Evolutionary conservation across 2,888 invertebrate genomes (phyloP), one percentile per base, ranked within the genome.

Genomic region (Limenitis camilla): DNA sequence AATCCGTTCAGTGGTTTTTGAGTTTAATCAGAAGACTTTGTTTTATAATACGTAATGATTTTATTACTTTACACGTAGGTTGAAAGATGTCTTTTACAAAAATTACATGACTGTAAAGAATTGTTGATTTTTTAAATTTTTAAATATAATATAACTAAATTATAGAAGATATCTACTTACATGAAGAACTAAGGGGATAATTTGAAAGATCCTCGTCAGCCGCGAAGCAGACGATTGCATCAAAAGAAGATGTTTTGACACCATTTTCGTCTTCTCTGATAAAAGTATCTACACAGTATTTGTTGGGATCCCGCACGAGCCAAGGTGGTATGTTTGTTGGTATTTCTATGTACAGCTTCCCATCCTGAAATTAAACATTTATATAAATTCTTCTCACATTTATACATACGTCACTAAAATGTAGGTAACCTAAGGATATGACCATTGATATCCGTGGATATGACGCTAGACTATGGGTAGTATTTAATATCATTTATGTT

Each of bases 271-370:
- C 68, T 9, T 69, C 65, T 0, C 48, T 41, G 0, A 83, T 62
- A 61, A 86, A 83, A 2, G 78, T 83, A 56, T 86, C 86, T 27
- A 86, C 68, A 63, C 86, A 86, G 64, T 83, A 86, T 53, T 76
- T 69, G 61, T 84, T 81, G 0, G 80, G 74, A 0, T 61, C 60
- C 1, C 65, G 61, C 10, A 74, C 60, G 9, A 61, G 60, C 68
- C 72, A 76, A 0, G 76, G 74, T 0, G 74, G 71, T 1, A 72
- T 64, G 8, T 5, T 52, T 32, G 57, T 53, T 0, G 73, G 63
- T 8, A 74, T 44, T 28, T 78, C 71, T 5, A 82, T 67, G 62
- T 70, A 78, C 1, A 86, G 68, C 0, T 66, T 64, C 0, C 86
- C 86, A 66, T 85, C 77, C 86, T 86, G 70, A 0, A 33, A 56